Evolutionary conservation across 1,140 invertebrate genomes (phyloP), one percentile per base, ranked within the genome.

Genomic region (Batillaria attramentaria): DNA sequence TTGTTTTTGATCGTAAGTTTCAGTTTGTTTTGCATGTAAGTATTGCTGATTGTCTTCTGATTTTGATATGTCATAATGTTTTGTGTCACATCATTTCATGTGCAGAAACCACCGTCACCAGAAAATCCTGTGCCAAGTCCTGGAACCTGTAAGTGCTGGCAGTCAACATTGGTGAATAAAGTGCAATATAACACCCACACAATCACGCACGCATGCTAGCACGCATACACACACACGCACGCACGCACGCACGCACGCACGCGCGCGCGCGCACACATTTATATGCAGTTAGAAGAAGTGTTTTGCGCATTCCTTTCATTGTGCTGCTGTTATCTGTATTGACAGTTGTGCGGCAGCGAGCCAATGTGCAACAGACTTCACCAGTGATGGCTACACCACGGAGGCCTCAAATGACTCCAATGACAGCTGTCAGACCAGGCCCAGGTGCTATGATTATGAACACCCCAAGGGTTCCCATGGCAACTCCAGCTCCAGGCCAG

Each of bases 321-420:
- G n/a, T n/a, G n/a, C n/a, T n/a, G n/a, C n/a, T n/a, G n/a, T n/a
- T 62, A 31, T 62, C 33, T 31, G 10, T 0, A 28, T 24, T 24
- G n/a, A n/a, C 37, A 75, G 73, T n/a, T 35, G 8, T 75, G 39
- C 54, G 73, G 13, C 73, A 75, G 54, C 73, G 73, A 39, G 54
- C 62, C 31, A 39, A 41, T 8, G 39, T 70, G 18, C 68, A 70
- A 24, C 54, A 50, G n/a, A n/a, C n/a, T n/a, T n/a, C n/a, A n/a
- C n/a, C n/a, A n/a, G n/a, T n/a, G n/a, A n/a, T n/a, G n/a, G 57
- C 10, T 28, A n/a, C 57, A n/a, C 8, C 57, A 62, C n/a, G 57
- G 33, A 62, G n/a, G 10, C 57, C 57, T 62, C 8, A 28, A 31
- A 62, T 62, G 10, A 62, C n/a, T 28, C 8, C 6, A 8, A n/a